Evolutionary conservation across 2,797 vertebrate species (phyloP).

Genomic region (Anguilla obscura): DNA sequence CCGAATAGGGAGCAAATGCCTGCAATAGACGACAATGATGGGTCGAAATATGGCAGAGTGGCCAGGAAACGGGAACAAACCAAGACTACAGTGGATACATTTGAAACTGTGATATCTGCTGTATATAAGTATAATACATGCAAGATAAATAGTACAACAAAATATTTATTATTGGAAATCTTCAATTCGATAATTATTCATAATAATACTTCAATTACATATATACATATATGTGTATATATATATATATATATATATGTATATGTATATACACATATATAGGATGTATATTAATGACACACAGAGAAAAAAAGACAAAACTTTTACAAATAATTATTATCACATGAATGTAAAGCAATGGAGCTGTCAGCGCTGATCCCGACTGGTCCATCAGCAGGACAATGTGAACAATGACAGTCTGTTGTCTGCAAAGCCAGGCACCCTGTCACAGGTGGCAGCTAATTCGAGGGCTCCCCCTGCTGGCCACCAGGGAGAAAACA

Average conservation of each 20-base stretch:
- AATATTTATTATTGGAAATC: background rate
- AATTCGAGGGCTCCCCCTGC: background rate
- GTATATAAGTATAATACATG: too few species aligned
- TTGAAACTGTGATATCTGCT: too few species aligned
- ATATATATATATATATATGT: background rate
- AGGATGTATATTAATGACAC: conserved; percentile 32
- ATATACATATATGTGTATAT: too few species aligned
- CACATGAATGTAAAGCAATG: background rate
- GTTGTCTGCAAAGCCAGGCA: background rate
- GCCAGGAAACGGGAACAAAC: too few species aligned
- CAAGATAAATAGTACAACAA: background rate
- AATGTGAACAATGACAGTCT: background rate
- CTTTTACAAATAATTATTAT: background rate
- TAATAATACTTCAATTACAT: background rate
- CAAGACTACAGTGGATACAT: too few species aligned
- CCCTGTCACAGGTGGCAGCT: background rate
- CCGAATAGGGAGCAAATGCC: conserved; percentile 72
- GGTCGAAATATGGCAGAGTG: too few species aligned
- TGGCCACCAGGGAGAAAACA: background rate
- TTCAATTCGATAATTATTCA: background rate
- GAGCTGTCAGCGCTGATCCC: background rate
- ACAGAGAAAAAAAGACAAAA: background rate
- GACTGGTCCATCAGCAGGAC: background rate
- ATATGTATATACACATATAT: background rate
- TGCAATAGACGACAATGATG: background rate